Percentiles rank a stretch among this genome's conserved stretches.
These are phyloP conservation scores for Muscicapa striata DNA, from an alignment of 2,797 vertebrate species.

Conservation along the genomic window DNA sequence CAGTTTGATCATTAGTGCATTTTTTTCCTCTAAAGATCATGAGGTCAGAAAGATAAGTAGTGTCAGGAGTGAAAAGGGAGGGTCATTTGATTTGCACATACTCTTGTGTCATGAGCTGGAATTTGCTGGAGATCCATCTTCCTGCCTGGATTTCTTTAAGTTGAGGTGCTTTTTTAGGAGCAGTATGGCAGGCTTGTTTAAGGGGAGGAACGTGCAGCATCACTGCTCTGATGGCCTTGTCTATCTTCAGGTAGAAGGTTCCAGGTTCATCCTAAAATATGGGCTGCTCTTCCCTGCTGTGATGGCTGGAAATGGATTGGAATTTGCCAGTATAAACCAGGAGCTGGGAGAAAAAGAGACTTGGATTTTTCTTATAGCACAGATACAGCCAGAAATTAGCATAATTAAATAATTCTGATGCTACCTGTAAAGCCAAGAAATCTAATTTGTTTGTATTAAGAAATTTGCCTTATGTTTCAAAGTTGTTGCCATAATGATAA, in stretches of 20 bases:
- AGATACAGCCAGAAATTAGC: not conserved
- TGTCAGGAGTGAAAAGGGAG: not conserved
- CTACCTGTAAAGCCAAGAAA: not conserved
- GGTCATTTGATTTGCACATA: not conserved
- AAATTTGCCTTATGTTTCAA: not conserved
- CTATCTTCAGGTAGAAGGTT: not conserved
- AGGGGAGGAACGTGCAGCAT: not conserved
- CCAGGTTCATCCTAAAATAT: not conserved
- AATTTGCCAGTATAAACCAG: not conserved
- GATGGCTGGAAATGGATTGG: not conserved
- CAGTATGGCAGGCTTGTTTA: not conserved
- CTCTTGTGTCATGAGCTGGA: not conserved
- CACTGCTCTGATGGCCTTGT: not conserved
- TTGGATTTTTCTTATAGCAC: not conserved
- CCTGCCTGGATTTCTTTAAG: not conserved
- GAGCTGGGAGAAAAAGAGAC: not conserved
- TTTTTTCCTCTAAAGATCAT: not conserved
- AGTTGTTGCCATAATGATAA: not conserved
- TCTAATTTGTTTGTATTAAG: not conserved
- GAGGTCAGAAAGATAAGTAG: not conserved
- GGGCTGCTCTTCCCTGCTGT: not conserved
- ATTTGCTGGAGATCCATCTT: not conserved
- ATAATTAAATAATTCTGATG: not conserved
- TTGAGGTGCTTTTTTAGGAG: not conserved
- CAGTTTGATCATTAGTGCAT: not conserved